phyloP scores from a whole-genome alignment of 2,113 vertebrate species.

The Tilapia sparmanii region DNA sequence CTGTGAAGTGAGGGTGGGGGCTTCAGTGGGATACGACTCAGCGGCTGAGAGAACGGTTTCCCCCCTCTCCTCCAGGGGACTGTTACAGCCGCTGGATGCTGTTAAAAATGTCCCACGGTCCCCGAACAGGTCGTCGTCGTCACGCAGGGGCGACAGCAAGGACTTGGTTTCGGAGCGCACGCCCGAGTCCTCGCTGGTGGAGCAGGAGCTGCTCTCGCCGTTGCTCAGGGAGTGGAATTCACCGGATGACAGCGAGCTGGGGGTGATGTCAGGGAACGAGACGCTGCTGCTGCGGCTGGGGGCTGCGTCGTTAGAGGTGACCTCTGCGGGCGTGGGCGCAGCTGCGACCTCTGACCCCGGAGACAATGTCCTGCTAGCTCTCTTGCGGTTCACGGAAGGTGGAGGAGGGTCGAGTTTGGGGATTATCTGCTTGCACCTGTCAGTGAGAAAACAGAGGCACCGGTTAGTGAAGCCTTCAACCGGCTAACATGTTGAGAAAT shows the following conservation, averaged over 20 bases:
- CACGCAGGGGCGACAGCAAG: conserved; percentile 32
- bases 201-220: conserved; percentile 58
- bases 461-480: background rate
- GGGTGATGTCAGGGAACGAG: conserved; percentile 69
- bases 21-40: background rate
- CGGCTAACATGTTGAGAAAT: background rate
- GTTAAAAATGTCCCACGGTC: conserved; percentile 56
- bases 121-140: conserved; percentile 60
- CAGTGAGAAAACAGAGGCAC: background rate
- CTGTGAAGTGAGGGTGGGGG: background rate
- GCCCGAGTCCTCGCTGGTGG: conserved; percentile 67
- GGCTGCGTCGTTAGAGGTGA: background rate
- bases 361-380: conserved; percentile 74
- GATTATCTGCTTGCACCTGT: conserved; percentile 71
- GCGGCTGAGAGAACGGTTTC: background rate
- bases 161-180: conserved; percentile 66
- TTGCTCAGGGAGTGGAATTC: conserved; percentile 71
- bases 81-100: conserved; percentile 56
- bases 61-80: conserved; percentile 48
- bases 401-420: conserved; percentile 79
- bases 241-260: conserved; percentile 64
- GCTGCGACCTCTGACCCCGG: conserved; percentile 57
- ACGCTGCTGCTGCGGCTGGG: conserved; percentile 55
- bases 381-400: conserved; percentile 70
- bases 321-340: background rate